These are phyloP conservation scores for Hafferia zeledoni DNA, from an alignment of 2,797 vertebrate genomes.

Conservation along the genomic window DNA sequence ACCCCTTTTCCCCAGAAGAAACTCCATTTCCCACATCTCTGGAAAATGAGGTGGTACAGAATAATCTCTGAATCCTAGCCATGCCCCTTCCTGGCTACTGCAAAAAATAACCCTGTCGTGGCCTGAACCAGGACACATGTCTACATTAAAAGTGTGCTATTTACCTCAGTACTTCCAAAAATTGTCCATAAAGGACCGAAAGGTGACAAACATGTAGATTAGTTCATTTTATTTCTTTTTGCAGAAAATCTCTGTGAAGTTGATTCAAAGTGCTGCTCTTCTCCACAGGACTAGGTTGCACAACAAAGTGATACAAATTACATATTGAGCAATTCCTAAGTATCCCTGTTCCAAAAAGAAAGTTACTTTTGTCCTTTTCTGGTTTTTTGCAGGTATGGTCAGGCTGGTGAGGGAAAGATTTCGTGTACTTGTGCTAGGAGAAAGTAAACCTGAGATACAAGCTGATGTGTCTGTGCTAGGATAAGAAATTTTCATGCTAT, in stretches of 20 bases:
- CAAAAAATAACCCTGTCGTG: neutral
- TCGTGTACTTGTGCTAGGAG: neutral
- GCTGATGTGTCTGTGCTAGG: neutral
- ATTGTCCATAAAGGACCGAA: neutral
- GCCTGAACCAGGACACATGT: neutral
- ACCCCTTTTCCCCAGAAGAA: neutral
- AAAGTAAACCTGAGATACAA: neutral
- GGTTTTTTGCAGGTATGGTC: neutral
- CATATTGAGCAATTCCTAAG: neutral
- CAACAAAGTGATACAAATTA: neutral
- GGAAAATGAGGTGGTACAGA: fast-evolving
- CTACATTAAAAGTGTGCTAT: neutral
- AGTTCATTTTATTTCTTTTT: neutral
- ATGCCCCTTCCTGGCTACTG: neutral
- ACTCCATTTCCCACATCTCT: neutral
- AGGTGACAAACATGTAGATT: neutral
- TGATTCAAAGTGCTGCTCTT: neutral
- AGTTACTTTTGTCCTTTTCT: neutral
- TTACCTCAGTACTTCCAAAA: neutral
- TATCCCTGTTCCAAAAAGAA: neutral
- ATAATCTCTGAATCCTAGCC: neutral
- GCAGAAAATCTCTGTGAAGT: neutral
- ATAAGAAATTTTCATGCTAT: neutral
- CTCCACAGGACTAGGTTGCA: neutral
- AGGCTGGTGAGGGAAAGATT: neutral